Conservation (phyloP, 2,797 vertebrate species). For the Manis crassicaudata region DNA sequence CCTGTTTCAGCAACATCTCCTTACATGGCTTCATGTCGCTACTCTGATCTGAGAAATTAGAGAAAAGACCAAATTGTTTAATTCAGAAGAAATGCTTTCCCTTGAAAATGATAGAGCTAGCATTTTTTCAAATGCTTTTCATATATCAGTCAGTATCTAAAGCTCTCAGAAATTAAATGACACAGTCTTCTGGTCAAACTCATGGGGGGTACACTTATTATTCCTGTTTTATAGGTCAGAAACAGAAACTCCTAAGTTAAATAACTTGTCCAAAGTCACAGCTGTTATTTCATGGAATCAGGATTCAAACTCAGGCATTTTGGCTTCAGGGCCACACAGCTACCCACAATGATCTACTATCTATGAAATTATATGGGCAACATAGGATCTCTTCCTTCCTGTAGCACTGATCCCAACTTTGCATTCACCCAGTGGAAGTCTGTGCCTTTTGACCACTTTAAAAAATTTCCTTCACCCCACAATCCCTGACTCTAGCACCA, state of each 20-base stretch:
- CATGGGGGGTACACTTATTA: background rate
- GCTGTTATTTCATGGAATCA: background rate
- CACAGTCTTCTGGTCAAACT: background rate
- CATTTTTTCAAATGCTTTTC: background rate
- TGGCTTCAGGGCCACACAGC: background rate
- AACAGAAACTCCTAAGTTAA: background rate
- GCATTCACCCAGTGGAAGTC: background rate
- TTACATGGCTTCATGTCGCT: background rate
- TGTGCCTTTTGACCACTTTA: background rate
- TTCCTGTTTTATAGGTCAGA: background rate
- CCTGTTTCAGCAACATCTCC: background rate
- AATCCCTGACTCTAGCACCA: too few relatives aligned
- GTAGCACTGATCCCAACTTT: background rate
- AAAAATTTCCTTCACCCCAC: background rate
- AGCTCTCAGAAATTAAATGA: background rate
- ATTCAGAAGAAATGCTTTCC: background rate
- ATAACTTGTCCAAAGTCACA: background rate
- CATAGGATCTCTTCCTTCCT: background rate
- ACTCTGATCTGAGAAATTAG: background rate
- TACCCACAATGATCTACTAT: background rate
- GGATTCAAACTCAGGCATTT: background rate
- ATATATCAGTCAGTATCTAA: background rate
- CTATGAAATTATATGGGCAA: background rate
- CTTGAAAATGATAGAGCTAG: background rate
- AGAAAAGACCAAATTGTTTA: background rate